Conservation (phyloP, 2,797 vertebrate genomes). For the Scleropages formosus region DNA sequence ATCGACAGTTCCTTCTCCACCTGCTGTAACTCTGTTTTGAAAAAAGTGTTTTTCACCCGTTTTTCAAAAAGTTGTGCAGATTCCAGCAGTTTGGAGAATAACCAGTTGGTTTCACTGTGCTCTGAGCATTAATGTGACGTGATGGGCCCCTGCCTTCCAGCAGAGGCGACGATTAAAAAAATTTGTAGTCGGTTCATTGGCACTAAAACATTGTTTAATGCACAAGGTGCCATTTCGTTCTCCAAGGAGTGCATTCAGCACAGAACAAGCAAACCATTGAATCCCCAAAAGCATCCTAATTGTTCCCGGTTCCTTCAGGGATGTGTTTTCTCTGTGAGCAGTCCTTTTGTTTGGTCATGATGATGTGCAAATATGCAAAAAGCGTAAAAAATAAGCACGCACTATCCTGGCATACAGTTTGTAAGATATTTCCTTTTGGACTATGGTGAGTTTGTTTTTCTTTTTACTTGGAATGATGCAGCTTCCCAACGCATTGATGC, state of each 20-base stretch:
- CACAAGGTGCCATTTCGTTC: constrained; percentile 40
- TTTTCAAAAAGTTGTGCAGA: not conserved
- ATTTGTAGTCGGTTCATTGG: constrained; percentile 5
- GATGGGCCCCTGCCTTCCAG: not conserved
- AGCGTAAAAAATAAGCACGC: constrained; percentile 58
- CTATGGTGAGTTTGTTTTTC: constrained; percentile 44
- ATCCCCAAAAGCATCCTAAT: constrained; percentile 71
- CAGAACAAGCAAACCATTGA: constrained; percentile 79
- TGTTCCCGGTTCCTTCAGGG: constrained; percentile 73
- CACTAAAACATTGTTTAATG: constrained; percentile 30
- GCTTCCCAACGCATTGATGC: constrained; percentile 61
- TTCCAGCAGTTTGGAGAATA: not conserved
- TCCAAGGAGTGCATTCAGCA: constrained; percentile 62
- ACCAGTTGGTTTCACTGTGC: too few relatives aligned
- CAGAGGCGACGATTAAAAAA: constrained; percentile 21
- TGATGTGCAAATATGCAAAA: constrained; percentile 56
- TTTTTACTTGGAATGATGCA: constrained; percentile 57
- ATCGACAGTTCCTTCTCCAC: constrained; percentile 4
- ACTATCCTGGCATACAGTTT: constrained; percentile 51
- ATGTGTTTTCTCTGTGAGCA: constrained; percentile 64
- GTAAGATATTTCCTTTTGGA: constrained; percentile 52
- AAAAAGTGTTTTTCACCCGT: too few relatives aligned
- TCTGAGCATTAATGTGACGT: too few relatives aligned
- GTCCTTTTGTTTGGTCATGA: constrained; percentile 68
- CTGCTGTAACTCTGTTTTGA: not conserved